These are phyloP conservation scores for Nibea albiflora DNA, from an alignment of 2,113 vertebrate species.

Conservation along the genomic window DNA sequence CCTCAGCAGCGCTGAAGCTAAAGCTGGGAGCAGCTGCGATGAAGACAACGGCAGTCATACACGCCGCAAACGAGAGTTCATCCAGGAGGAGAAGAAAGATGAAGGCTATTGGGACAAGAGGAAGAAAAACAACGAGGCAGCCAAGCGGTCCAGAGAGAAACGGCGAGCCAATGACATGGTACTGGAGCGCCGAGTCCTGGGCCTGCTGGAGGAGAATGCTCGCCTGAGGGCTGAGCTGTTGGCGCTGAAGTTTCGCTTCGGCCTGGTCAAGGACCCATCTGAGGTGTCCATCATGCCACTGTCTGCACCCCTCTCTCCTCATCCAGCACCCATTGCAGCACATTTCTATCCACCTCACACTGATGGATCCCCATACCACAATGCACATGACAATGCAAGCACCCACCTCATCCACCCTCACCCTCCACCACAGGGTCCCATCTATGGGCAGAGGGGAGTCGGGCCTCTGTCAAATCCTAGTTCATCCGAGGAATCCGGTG, in stretches of 20 bases:
- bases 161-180: conserved; percentile 85
- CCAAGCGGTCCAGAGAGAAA: conserved; percentile 87
- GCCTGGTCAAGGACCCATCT: conserved; percentile 82
- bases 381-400: background rate
- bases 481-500: conserved; percentile 80
- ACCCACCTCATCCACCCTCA: conserved; percentile 27
- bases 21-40: conserved; percentile 47
- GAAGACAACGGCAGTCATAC: conserved; percentile 42
- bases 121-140: conserved; percentile 88
- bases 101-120: conserved; percentile 89
- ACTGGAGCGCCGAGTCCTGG: conserved; percentile 84
- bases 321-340: conserved; percentile 16
- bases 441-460: background rate
- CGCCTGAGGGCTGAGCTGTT: conserved; percentile 85
- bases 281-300: conserved; percentile 71
- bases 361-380: conserved; percentile 22
- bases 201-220: conserved; percentile 88
- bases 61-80: conserved; percentile 84
- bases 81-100: conserved; percentile 84
- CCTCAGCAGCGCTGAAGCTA: conserved; percentile 4
- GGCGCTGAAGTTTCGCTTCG: conserved; percentile 86
- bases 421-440: conserved; percentile 31
- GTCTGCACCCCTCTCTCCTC: conserved; percentile 33
- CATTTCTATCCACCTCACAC: conserved; percentile 61
- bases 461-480: conserved; percentile 31